Base-by-base conservation (phyloP, 2,113 vertebrate genomes). In the Caracal caracal region DNA sequence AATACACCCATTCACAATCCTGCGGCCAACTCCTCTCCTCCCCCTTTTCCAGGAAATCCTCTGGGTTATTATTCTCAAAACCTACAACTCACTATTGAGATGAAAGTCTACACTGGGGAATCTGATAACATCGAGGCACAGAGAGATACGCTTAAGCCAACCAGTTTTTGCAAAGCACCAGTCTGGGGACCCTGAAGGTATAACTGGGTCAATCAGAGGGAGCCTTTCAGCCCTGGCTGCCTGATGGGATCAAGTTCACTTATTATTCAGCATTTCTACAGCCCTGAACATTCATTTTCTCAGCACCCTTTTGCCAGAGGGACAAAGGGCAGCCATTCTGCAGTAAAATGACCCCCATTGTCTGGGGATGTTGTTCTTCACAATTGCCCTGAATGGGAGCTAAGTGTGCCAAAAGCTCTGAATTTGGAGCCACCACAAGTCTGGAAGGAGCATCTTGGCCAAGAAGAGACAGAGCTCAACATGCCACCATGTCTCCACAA, bases 241-340 rank as follows among this genome's bases (percentile, higher is more conserved):
- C 84, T 63, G 15, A 51, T 35, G 70, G 53, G 93, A 95, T 97
- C 94, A 93, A 78, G 65, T 98, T 98, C 98, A 98, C 98, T 98
- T 97, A 89, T 73, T 95, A 97, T 98, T 95, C 97, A 95, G 89
- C 87, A 88, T 92, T 78, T 96, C 75, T 9, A 87, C 65, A 92
- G 94, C 53, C 56, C 65, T 71, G 47, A 28, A 43, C 93, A 78
- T 93, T 96, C 83, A 93, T 88, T 93, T 95, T 95, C 95, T 97
- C 96, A 75, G 92, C 82, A 97, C 51, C 51, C 40, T 95, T 90
- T 96, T 94, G 82, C 86, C 79, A 97, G 49, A 40, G n/a, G 90
- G 47, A 96, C 90, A 97, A 97, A 97, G n/a, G 68, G 68, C 56
- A 96, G 78, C 73, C 82, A 93, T 87, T 95, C 28, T 84, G 35